Conservation (phyloP, 2,797 vertebrate genomes). For the Dallia pectoralis region DNA sequence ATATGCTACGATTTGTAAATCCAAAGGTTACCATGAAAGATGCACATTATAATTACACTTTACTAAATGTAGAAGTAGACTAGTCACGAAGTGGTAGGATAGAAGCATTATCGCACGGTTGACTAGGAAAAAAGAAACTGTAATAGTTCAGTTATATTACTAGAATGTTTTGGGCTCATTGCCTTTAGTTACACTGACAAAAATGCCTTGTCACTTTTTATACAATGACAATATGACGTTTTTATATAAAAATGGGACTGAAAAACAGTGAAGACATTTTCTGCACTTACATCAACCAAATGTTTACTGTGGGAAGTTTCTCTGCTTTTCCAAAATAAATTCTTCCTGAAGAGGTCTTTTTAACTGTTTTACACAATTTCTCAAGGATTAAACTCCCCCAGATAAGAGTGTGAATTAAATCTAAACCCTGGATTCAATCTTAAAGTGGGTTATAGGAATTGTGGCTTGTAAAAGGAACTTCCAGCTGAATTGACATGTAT, state of each 20-base stretch:
- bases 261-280: slow-evolving; percentile 56
- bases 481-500: not conserved
- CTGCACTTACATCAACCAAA: slow-evolving; percentile 72
- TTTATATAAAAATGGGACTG: slow-evolving; percentile 72
- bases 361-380: slow-evolving; percentile 15
- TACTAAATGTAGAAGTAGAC: slow-evolving; percentile 61
- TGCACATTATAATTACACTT: slow-evolving; percentile 77
- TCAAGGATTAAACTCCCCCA: not conserved
- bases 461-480: not conserved
- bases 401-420: not conserved
- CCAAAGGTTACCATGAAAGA: slow-evolving; percentile 78
- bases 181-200: slow-evolving; percentile 76
- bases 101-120: slow-evolving; percentile 78
- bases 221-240: slow-evolving; percentile 73
- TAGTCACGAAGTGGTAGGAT: slow-evolving; percentile 68
- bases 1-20: slow-evolving; percentile 67
- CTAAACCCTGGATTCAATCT: not conserved
- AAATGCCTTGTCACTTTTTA: slow-evolving; percentile 81
- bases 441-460: not conserved
- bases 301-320: slow-evolving; percentile 77
- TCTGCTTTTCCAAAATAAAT: slow-evolving; percentile 77
- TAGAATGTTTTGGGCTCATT: slow-evolving; percentile 76
- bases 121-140: slow-evolving; percentile 67
- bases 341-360: slow-evolving; percentile 57
- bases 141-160: slow-evolving; percentile 70